Evolutionary conservation across 2,797 vertebrate species (phyloP), one percentile per base, ranked within the genome.

Genomic region (Graptemys geographica): DNA sequence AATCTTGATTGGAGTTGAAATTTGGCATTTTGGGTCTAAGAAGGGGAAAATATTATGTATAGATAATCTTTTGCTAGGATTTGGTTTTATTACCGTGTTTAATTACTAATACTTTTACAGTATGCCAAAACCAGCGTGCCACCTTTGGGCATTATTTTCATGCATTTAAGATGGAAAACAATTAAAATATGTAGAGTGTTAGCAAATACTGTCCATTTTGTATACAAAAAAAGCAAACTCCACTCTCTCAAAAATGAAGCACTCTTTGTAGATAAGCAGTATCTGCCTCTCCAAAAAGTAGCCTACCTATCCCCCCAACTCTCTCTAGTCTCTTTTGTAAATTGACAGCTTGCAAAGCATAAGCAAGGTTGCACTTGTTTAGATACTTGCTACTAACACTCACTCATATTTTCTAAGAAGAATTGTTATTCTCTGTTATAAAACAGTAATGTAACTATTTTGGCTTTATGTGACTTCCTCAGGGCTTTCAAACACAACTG

Each of bases 251-350:
- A 21, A 79, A 53, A 23, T 72, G 90, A 96, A 95, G 88, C 90
- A 89, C 88, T 91, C 88, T 89, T 89, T 86, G 87, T 91, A 78
- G 13, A 27, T 31, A 18, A 78, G 44, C 44, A 47, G 5, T 72
- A 41, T 37, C 90, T 94, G 88, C 83, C 72, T 92, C 86, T 94
- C 81, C 90, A 90, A 87, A 76, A 49, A 47, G 27, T 28, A 90
- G 84, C 84, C 84, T 59, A 95, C 95, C 92, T 95, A 86, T 86
- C 90, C 83, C 84, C 83, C 81, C 86, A 0, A 74, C 79, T 74
- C 59, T 96, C 84, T 94, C 92, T 88, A 92, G 89, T 95, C 89
- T 92, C 87, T 78, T 83, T 13, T 8, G 76, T 78, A 94, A 96
- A 95, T 92, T 90, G 74, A 76, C 74, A 84, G 92, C 76, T 76